phyloP scores from a whole-genome alignment of 2,888 invertebrate genomes.

The Melanotus villosus region DNA sequence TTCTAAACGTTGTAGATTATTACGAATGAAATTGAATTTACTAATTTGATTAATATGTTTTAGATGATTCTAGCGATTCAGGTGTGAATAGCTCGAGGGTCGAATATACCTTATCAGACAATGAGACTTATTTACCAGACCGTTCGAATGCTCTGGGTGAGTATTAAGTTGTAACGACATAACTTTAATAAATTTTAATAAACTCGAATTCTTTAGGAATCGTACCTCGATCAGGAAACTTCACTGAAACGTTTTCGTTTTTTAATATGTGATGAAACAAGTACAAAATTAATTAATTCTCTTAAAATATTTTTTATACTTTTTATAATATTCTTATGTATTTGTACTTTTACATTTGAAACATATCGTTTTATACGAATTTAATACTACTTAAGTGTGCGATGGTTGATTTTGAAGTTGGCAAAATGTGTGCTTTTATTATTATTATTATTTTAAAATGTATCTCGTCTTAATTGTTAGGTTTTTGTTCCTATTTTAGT shows the following conservation, averaged over 20 bases:
- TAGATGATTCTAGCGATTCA: constrained; percentile 64
- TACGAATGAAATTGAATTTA: too few species aligned
- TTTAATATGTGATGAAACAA: constrained; percentile 42
- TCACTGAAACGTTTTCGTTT: constrained; percentile 31
- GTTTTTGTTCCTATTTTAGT: neutral
- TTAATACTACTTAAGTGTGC: neutral
- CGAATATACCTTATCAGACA: constrained; percentile 27
- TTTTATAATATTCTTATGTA: constrained; percentile 25
- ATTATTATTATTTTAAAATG: neutral
- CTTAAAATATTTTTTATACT: constrained; percentile 33
- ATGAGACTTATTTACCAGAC: constrained; percentile 14
- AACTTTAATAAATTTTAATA: too few species aligned
- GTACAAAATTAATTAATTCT: constrained; percentile 33
- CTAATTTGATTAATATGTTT: neutral
- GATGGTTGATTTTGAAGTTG: neutral
- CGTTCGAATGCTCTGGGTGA: constrained; percentile 25
- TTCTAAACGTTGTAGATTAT: too few species aligned
- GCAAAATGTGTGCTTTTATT: neutral
- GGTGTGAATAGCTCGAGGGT: constrained; percentile 55
- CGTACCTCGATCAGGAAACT: constrained; percentile 11
- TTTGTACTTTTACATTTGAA: constrained; percentile 32
- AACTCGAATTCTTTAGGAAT: too few species aligned
- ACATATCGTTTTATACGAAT: constrained; percentile 30
- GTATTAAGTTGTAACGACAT: neutral
- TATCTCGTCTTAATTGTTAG: neutral